These are phyloP conservation scores for Halisarca cf. caerulea DNA, from an alignment of 37 sponge, comb jelly and placozoan species.

Conservation along the genomic window DNA sequence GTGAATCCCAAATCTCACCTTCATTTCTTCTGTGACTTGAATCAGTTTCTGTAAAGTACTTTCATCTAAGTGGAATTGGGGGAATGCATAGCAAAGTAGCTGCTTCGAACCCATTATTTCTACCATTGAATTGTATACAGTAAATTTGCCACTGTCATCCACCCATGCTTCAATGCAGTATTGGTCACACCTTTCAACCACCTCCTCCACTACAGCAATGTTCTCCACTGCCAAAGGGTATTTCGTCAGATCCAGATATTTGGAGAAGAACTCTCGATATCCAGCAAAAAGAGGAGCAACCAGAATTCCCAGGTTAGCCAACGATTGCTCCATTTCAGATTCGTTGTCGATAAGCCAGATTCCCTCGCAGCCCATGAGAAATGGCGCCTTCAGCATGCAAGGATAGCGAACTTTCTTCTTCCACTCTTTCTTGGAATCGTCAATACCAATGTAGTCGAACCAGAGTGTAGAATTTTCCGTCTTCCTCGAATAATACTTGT, in stretches of 20 bases:
- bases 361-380: not conserved
- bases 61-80: not conserved
- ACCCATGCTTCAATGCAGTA: conserved; percentile 31
- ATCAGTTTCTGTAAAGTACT: not conserved
- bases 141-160: not conserved
- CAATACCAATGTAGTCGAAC: conserved; percentile 1
- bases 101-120: not conserved
- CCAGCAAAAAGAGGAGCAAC: not conserved
- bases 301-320: not conserved
- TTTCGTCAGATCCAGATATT: conserved; percentile 1
- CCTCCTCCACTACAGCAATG: conserved; percentile 20
- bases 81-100: not conserved
- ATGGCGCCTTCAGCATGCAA: conserved; percentile 30
- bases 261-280: not conserved
- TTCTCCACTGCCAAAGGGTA: conserved; percentile 22
- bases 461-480: conserved; percentile 26
- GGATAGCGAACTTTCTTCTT: conserved; percentile 3
- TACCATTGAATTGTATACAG: not conserved
- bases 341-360: not conserved
- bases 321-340: conserved; percentile 8
- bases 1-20: not conserved
- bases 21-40: not conserved
- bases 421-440: not conserved
- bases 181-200: not conserved
- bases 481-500: conserved; percentile 33